phyloP scores from a whole-genome alignment of 2,888 invertebrate species.

The Falcaria lacertinaria region DNA sequence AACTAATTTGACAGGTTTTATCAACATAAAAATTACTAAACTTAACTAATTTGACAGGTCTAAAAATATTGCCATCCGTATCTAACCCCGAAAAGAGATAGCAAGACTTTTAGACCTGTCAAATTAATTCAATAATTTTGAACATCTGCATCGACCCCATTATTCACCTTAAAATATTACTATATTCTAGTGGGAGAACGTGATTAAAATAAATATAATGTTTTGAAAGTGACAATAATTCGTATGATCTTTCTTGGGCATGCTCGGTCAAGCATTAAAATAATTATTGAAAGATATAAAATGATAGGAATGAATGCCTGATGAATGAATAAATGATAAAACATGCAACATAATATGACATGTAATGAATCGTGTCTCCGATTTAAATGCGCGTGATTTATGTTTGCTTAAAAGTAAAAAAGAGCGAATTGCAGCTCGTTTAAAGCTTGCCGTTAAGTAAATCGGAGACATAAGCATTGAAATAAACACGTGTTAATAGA shows the following conservation, averaged over 20 bases:
- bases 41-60: too few species aligned
- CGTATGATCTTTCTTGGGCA: constrained; percentile 11
- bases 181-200: too few species aligned
- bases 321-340: constrained; percentile 46
- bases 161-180: too few species aligned
- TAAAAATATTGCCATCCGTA: too few species aligned
- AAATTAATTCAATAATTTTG: too few species aligned
- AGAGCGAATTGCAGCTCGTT: too few species aligned
- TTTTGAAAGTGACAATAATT: constrained; percentile 16
- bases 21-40: too few species aligned
- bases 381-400: constrained; percentile 30
- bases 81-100: too few species aligned
- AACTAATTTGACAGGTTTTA: too few species aligned
- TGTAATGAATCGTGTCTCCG: constrained; percentile 48
- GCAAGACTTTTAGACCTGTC: too few species aligned
- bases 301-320: constrained; percentile 39
- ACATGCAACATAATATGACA: constrained; percentile 67
- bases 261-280: constrained; percentile 15
- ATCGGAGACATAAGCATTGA: constrained; percentile 54
- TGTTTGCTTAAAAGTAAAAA: neutral
- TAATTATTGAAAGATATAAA: constrained; percentile 16
- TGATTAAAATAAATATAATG: constrained; percentile 12
- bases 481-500: constrained; percentile 66
- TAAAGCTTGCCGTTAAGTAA: constrained; percentile 17
- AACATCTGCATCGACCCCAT: too few species aligned